phyloP scores from a whole-genome alignment of 2,113 vertebrate genomes.

The Diphyllodes magnificus region DNA sequence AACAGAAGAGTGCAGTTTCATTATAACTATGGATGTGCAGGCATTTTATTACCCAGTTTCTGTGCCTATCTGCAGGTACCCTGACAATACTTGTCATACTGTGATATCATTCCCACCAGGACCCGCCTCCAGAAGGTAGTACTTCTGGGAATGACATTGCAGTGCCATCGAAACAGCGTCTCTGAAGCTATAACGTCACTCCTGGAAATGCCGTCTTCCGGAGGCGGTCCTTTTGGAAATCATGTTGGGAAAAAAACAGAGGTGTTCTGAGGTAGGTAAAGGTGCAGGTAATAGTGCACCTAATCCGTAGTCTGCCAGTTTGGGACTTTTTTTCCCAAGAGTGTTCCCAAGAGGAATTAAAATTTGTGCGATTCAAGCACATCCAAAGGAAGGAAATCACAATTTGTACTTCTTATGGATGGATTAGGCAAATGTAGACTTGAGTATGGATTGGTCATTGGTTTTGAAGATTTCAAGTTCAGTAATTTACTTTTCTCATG shows the following conservation, averaged over 20 bases:
- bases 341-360: slow-evolving; percentile 13
- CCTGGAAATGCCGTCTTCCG: slow-evolving; percentile 77
- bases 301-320: slow-evolving; percentile 27
- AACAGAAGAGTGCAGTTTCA: background rate
- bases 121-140: slow-evolving; percentile 78
- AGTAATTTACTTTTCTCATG: background rate
- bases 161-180: slow-evolving; percentile 68
- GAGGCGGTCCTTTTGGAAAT: slow-evolving; percentile 79
- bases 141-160: slow-evolving; percentile 76
- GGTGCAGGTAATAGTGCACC: slow-evolving; percentile 56
- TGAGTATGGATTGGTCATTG: background rate
- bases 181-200: slow-evolving; percentile 73
- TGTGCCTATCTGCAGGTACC: slow-evolving; percentile 63
- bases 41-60: slow-evolving; percentile 44
- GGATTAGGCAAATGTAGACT: background rate
- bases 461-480: background rate
- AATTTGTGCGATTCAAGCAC: background rate
- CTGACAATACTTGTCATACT: slow-evolving; percentile 72
- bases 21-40: background rate
- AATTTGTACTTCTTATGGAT: background rate
- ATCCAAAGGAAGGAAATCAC: background rate
- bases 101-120: slow-evolving; percentile 77
- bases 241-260: slow-evolving; percentile 72
- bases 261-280: slow-evolving; percentile 76
- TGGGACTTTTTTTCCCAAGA: slow-evolving; percentile 28